Evolutionary conservation across 2,888 invertebrate genomes (phyloP).

Genomic region (Pammene fasciana): DNA sequence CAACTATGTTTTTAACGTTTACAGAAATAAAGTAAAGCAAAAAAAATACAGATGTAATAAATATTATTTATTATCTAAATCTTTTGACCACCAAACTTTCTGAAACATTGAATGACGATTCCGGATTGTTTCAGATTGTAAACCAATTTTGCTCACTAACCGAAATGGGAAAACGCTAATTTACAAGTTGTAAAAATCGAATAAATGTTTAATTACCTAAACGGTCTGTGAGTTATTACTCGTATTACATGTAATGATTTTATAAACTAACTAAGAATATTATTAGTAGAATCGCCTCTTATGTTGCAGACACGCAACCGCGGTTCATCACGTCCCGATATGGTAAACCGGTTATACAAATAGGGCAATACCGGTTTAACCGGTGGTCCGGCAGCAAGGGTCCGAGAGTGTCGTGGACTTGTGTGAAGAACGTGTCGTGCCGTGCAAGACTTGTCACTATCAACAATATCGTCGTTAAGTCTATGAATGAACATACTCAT

Average conservation of each 20-base stretch:
- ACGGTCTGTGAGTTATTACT: too few relatives aligned
- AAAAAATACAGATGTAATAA: too few relatives aligned
- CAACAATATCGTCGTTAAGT: conserved; percentile 52
- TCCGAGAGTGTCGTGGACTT: conserved; percentile 53
- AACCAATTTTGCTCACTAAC: background rate
- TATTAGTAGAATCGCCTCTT: background rate
- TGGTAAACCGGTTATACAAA: conserved; percentile 44
- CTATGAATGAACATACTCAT: conserved; percentile 53
- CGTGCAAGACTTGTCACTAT: conserved; percentile 57
- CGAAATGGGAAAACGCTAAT: background rate
- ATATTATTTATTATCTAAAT: too few relatives aligned
- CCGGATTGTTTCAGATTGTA: background rate
- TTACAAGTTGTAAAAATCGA: background rate
- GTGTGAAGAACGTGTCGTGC: conserved; percentile 54
- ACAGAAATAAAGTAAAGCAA: too few relatives aligned
- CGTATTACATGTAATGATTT: too few relatives aligned
- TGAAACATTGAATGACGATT: background rate
- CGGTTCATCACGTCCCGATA: conserved; percentile 27
- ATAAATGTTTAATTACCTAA: too few relatives aligned
- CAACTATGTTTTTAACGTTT: too few relatives aligned
- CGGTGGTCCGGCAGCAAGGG: conserved; percentile 52
- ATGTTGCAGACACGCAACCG: background rate
- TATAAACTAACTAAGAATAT: background rate
- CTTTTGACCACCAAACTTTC: too few relatives aligned
- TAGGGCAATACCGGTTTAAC: conserved; percentile 54